Percentiles rank a stretch among this genome's conserved stretches.
Evolutionary conservation across 2,113 vertebrate species (phyloP).

Genomic region (Hystrix brachyura): DNA sequence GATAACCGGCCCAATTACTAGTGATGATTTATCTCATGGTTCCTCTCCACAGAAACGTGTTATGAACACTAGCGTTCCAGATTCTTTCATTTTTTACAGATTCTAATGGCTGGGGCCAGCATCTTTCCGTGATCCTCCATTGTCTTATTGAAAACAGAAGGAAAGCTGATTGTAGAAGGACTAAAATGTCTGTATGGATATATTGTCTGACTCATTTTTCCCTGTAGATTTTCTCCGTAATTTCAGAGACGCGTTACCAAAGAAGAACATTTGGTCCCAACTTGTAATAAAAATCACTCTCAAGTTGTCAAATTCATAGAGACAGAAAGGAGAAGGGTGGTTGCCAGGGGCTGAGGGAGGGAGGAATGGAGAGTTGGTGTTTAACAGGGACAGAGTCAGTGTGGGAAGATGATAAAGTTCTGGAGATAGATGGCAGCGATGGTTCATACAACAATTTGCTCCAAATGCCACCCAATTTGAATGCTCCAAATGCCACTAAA

Average conservation of each 20-base stretch:
- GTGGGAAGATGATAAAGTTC: neutral
- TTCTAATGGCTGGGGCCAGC: neutral
- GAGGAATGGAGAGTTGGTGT: neutral
- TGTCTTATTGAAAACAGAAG: conserved; percentile 50
- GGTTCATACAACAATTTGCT: neutral
- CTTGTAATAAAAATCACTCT: conserved; percentile 48
- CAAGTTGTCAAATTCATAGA: conserved; percentile 44
- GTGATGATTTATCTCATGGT: neutral
- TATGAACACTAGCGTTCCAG: neutral
- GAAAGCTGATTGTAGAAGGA: neutral
- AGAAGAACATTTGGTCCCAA: conserved; percentile 51
- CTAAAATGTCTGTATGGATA: neutral
- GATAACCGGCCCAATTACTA: neutral
- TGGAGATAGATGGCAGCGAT: neutral
- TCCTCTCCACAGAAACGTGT: neutral
- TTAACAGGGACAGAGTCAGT: neutral
- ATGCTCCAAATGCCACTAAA: neutral
- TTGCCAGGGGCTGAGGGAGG: neutral
- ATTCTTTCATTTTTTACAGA: neutral
- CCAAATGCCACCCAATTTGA: neutral
- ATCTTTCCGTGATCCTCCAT: neutral
- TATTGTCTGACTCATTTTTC: conserved; percentile 7
- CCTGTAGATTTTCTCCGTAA: conserved; percentile 12
- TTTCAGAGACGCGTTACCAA: conserved; percentile 40
- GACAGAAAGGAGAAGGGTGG: neutral